These are phyloP conservation scores for Phlogophora meticulosa DNA, from an alignment of 2,888 invertebrate species.

Conservation along the genomic window DNA sequence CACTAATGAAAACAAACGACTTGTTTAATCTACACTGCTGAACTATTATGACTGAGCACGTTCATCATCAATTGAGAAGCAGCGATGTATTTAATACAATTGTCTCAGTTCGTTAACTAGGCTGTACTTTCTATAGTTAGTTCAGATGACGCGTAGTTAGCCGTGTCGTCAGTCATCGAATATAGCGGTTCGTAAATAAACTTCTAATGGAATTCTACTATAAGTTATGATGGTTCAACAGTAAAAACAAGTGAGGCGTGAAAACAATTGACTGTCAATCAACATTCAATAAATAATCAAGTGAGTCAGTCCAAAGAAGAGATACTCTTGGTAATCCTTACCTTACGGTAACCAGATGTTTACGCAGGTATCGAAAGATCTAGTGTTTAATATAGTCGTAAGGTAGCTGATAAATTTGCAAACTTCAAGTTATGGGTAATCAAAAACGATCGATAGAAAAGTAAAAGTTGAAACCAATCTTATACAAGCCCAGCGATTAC, in stretches of 20 bases:
- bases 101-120: constrained; percentile 9
- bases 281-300: constrained; percentile 22
- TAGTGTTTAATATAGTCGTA: neutral
- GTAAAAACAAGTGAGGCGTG: constrained; percentile 41
- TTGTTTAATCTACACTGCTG: constrained; percentile 43
- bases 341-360: no score
- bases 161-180: constrained; percentile 61
- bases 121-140: constrained; percentile 38
- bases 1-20: constrained; percentile 48
- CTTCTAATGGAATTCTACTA: constrained; percentile 52
- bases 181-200: constrained; percentile 63
- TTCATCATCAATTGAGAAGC: constrained; percentile 17
- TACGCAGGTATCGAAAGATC: no score
- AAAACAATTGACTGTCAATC: constrained; percentile 21
- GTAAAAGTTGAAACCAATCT: constrained; percentile 41
- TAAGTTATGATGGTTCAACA: constrained; percentile 45
- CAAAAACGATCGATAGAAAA: constrained; percentile 20
- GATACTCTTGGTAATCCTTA: no score
- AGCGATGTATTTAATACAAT: constrained; percentile 46
- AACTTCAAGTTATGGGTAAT: constrained; percentile 7
- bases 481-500: constrained; percentile 20
- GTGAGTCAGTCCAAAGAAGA: neutral
- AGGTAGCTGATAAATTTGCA: neutral
- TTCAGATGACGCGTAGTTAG: constrained; percentile 57
- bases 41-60: constrained; percentile 7